These are phyloP conservation scores for Edolisoma coerulescens DNA, from an alignment of 2,113 vertebrate genomes.

Conservation along the genomic window DNA sequence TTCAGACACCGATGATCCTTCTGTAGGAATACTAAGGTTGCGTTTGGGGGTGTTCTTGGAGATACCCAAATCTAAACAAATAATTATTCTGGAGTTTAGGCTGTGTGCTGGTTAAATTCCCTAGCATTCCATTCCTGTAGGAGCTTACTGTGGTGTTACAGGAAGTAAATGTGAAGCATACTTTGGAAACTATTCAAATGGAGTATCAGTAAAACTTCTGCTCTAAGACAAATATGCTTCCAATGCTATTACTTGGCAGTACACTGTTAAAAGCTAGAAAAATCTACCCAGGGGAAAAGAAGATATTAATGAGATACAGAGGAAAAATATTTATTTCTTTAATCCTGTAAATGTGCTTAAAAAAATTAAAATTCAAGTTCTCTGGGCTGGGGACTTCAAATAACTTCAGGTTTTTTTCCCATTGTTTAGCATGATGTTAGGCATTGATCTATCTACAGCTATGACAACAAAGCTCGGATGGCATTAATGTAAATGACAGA, in stretches of 20 bases:
- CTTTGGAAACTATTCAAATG: neutral
- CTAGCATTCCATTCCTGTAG: neutral
- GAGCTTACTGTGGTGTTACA: neutral
- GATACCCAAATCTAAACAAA: neutral
- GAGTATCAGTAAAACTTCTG: neutral
- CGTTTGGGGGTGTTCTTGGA: neutral
- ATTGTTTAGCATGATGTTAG: neutral
- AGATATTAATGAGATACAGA: neutral
- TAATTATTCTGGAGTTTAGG: neutral
- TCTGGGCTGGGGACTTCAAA: neutral
- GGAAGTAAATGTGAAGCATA: neutral
- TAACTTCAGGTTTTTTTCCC: neutral
- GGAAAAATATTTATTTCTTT: neutral
- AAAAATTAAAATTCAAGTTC: neutral
- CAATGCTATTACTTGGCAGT: neutral
- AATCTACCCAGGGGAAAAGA: accelerated
- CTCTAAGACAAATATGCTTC: neutral
- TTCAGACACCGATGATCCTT: neutral
- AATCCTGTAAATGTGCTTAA: neutral
- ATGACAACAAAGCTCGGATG: neutral
- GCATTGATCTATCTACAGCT: neutral
- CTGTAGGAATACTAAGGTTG: neutral
- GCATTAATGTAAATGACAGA: neutral
- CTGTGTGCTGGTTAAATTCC: neutral
- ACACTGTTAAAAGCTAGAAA: neutral